Conservation (phyloP, 53 echinoderm and acorn worm species). For the Crossaster papposus region DNA sequence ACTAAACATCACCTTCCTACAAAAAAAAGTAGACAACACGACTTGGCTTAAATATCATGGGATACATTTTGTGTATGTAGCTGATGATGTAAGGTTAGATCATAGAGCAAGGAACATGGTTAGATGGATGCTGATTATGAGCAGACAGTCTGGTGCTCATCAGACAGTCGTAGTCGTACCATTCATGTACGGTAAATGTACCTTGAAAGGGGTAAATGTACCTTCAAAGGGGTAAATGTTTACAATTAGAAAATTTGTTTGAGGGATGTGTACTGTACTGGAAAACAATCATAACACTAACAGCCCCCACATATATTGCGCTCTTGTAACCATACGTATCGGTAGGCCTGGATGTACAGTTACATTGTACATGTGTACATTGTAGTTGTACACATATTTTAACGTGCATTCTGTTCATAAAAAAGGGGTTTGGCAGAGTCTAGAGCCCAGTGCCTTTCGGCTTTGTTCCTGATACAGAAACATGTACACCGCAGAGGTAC, state of each 20-base stretch:
- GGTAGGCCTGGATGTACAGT: too few relatives aligned
- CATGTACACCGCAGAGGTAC: not conserved
- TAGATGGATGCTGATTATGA: conserved; percentile 10
- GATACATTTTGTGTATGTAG: not conserved
- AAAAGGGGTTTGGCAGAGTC: not conserved
- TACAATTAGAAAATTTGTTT: too few relatives aligned
- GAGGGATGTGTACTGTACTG: too few relatives aligned
- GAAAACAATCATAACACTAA: too few relatives aligned
- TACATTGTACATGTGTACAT: too few relatives aligned
- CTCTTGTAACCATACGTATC: not conserved
- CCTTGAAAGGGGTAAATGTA: not conserved
- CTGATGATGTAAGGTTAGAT: not conserved
- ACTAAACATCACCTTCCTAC: too few relatives aligned
- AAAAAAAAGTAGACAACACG: too few relatives aligned
- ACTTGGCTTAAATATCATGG: conserved; percentile 1
- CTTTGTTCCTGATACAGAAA: not conserved
- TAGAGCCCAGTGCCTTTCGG: not conserved
- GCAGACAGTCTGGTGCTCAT: conserved; percentile 15
- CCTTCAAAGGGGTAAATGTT: not conserved
- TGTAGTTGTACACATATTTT: too few relatives aligned
- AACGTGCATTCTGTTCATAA: too few relatives aligned
- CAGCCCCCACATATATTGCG: too few relatives aligned
- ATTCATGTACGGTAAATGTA: not conserved
- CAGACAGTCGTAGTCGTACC: not conserved
- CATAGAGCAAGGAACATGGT: too few relatives aligned